phyloP scores from a whole-genome alignment of 2,113 vertebrate genomes.

The Ornithorhynchus anatinus region DNA sequence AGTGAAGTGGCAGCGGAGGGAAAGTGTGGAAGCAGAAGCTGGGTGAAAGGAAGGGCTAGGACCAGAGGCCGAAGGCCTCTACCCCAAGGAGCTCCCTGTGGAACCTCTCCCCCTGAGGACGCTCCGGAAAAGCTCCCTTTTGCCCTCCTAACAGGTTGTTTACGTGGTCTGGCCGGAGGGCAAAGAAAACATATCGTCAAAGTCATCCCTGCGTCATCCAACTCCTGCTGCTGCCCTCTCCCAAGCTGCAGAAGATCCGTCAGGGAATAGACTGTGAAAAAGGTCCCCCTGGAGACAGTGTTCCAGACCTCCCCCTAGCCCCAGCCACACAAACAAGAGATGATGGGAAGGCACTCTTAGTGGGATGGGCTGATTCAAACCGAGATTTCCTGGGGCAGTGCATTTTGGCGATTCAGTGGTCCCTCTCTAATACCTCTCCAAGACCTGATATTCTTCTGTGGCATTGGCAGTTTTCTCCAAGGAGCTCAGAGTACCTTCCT shows the following conservation, averaged over 20 bases:
- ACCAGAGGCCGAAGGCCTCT: neutral
- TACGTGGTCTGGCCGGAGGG: conserved; percentile 49
- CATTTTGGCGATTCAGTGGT: conserved; percentile 27
- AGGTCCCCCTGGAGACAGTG: neutral
- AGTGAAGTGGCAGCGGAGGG: conserved; percentile 14
- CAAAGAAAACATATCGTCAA: neutral
- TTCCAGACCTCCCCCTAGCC: conserved; percentile 6
- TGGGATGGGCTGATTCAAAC: conserved; percentile 2
- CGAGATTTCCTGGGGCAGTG: neutral
- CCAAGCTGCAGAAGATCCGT: neutral
- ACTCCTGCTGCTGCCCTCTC: conserved; percentile 24
- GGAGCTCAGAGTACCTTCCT: neutral
- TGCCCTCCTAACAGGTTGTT: conserved; percentile 52
- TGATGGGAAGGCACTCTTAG: conserved; percentile 19
- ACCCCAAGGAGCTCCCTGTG: neutral
- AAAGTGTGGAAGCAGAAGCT: neutral
- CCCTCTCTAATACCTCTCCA: conserved; percentile 23
- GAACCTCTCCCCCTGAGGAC: neutral
- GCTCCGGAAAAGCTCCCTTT: neutral
- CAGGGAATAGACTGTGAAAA: neutral
- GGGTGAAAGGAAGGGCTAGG: neutral
- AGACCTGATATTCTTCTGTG: conserved; percentile 2
- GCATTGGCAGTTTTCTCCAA: neutral
- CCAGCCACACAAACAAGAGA: conserved; percentile 45
- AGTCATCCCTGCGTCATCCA: conserved; percentile 33